Evolutionary conservation across 2,888 invertebrate genomes (phyloP), one percentile per base, ranked within the genome.

Genomic region (Acanthosepion esculentum): DNA sequence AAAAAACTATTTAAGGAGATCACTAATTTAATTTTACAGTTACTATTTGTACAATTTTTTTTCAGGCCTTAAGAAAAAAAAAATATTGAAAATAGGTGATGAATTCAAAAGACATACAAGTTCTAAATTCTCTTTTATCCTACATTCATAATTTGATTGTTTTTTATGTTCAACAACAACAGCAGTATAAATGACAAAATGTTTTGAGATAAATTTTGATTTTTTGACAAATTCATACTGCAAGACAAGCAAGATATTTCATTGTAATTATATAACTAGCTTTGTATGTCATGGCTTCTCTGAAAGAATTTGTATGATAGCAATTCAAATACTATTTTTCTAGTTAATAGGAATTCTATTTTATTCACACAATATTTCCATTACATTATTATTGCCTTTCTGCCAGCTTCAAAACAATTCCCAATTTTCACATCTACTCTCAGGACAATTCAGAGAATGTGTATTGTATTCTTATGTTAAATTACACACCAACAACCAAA

Each of bases 401-500:
- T 12, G n/a, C 3, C 78, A 78, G 33, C n/a, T 78, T 78, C 15
- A 8, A 78, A 78, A 78, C 78, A 33, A 78, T 78, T 78, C n/a
- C 15, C 33, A 78, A 78, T 12, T 78, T 78, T 15, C 23, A 23
- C 15, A 78, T 78, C n/a, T n/a, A 78, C 78, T 78, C 78, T 78
- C 78, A 33, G 78, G 78, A 33, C 33, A 18, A 78, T 78, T n/a
- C 15, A 33, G 78, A 78, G n/a, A 78, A 78, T 78, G 78, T n/a
- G 78, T 78, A 78, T 78, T n/a, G n/a, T 78, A n/a, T 78, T 78
- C 78, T 78, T 23, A 33, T 33, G 78, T 78, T 78, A 78, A 78
- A 78, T 78, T 78, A 78, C 78, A 78, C 78, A 78, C 78, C 78
- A 78, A 78, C 78, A 78, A 78, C 78, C n/a, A 78, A 78, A 78